Base-by-base conservation (phyloP, 2,888 invertebrate genomes). In the Ichneumon xanthorius region DNA sequence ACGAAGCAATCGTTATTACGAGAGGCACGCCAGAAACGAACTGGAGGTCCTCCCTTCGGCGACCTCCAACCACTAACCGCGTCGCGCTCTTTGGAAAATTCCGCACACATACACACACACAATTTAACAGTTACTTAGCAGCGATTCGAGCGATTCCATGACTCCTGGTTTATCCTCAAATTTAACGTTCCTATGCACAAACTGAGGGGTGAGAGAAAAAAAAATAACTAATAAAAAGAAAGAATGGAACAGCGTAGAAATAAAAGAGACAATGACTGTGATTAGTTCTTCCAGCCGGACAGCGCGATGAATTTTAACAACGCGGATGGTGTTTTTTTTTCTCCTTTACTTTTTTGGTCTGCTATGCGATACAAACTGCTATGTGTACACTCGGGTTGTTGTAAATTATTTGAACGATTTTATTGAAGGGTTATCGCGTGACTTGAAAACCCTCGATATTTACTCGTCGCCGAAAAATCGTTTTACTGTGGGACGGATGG, bases 101-200 rank as follows among this genome's bases (percentile, higher is more conserved):
- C 26, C 11, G 22, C 61, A 26, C 19, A 26, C 45, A 63, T 30
- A 55, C 19, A 55, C 22, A 55, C 11, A 55, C 22, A 55, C 22
- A 19, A 1, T 9, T 33, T 19, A 65, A 53, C 70, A 58, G 71
- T 61, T 50, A 61, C 55, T 75, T 63, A 33, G 67, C 76, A 65
- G 14, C 22, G 58, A 79, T 73, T 75, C 67, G 50, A 73, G 75
- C 78, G 65, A 80, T 84, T 86, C 78, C 83, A 76, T 84, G 81
- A 79, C 86, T 61, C 58, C 83, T 87, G 87, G 76, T 40, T 72
- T 40, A 40, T 37, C 65, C 65, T 75, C 37, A 33, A 71, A 77
- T 72, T 33, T 2, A 16, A 70, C 75, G 63, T 76, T 80, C 40
- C 71, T 65, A 58, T 63, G 26, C 40, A 48, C 16, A 40, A 80